Conservation (phyloP, 2,797 vertebrate genomes). For the Gymnopithys bicolor region DNA sequence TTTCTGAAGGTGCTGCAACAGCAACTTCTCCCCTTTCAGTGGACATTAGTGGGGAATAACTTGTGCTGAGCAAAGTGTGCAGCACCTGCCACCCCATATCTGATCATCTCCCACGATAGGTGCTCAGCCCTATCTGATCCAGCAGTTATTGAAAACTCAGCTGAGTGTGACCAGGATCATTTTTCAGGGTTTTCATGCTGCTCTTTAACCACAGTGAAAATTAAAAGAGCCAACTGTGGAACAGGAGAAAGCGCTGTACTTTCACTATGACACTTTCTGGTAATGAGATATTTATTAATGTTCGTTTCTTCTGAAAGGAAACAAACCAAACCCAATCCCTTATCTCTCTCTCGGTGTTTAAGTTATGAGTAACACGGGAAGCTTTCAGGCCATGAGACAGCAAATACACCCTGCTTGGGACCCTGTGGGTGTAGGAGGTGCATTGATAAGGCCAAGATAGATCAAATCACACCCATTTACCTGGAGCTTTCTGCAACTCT, state of each 20-base stretch:
- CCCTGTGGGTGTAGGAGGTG: constrained; percentile 59
- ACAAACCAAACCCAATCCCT: constrained; percentile 58
- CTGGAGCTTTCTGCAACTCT: constrained; percentile 58
- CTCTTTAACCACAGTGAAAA: constrained; percentile 11
- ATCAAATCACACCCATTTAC: constrained; percentile 67
- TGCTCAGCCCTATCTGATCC: constrained; percentile 34
- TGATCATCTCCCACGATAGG: background rate
- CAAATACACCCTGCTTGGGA: constrained; percentile 62
- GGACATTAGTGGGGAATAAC: background rate
- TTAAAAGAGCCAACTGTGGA: constrained; percentile 35
- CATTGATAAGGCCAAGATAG: constrained; percentile 55
- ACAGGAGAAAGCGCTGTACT: constrained; percentile 57
- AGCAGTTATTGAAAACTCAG: constrained; percentile 59
- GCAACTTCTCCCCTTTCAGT: background rate
- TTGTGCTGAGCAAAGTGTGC: background rate
- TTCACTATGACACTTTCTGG: constrained; percentile 66
- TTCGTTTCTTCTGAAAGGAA: constrained; percentile 66
- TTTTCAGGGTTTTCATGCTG: constrained; percentile 34
- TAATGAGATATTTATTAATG: constrained; percentile 67
- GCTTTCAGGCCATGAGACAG: constrained; percentile 69
- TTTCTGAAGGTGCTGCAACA: background rate
- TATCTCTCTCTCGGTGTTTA: constrained; percentile 56
- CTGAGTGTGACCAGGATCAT: constrained; percentile 20
- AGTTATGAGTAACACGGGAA: constrained; percentile 70
- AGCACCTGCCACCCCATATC: background rate